Percentiles rank a stretch among this genome's conserved stretches.
phyloP scores from a whole-genome alignment of 2,113 vertebrate species.

The Lamprotornis superbus region DNA sequence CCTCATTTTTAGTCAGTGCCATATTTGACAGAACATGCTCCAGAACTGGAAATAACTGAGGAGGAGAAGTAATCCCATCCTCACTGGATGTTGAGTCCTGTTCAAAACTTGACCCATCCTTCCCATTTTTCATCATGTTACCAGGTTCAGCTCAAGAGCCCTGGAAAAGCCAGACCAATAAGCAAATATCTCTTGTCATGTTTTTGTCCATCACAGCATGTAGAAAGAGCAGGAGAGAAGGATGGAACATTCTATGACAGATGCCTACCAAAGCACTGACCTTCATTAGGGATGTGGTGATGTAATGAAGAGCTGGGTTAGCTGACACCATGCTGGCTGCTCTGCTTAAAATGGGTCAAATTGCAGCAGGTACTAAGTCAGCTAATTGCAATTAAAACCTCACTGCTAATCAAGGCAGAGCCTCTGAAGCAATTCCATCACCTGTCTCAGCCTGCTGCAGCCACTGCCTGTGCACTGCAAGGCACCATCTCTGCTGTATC shows the following conservation, averaged over 20 bases:
- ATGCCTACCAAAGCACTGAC: neutral
- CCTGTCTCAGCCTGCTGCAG: neutral
- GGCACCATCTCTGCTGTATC: neutral
- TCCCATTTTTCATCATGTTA: neutral
- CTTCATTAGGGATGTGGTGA: neutral
- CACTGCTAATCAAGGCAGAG: neutral
- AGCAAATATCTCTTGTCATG: neutral
- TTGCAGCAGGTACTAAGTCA: neutral
- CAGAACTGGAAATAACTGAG: neutral
- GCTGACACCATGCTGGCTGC: neutral
- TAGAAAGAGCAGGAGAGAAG: neutral
- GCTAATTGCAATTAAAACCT: neutral
- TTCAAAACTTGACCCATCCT: neutral
- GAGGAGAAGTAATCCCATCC: neutral
- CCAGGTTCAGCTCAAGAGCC: rapidly evolving
- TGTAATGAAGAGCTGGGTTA: neutral
- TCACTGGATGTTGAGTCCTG: neutral
- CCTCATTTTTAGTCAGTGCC: neutral
- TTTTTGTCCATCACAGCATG: neutral
- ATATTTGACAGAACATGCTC: neutral
- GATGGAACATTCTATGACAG: neutral
- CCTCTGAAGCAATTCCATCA: neutral
- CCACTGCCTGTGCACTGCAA: neutral
- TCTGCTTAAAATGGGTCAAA: neutral
- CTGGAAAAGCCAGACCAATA: neutral